A percentile compares a stretch with the other conserved stretches of the same genome.
These are phyloP conservation scores for Heliothis virescens DNA, from an alignment of 1,140 invertebrate species.

Conservation along the genomic window DNA sequence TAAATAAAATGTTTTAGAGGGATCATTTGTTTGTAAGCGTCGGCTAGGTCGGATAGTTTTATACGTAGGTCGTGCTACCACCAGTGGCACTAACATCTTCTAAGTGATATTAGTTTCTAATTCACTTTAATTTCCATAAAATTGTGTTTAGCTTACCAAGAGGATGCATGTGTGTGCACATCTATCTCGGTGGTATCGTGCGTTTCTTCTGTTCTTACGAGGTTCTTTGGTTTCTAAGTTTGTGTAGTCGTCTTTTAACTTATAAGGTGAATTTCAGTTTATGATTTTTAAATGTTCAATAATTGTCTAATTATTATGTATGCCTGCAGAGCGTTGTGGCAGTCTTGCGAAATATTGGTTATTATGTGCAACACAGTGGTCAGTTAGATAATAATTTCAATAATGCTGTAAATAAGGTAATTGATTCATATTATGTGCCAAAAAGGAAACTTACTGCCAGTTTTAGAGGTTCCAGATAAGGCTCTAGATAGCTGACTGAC, in stretches of 20 bases:
- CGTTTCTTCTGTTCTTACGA: neutral
- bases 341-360: neutral
- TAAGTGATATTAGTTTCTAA: neutral
- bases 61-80: neutral
- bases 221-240: conserved; percentile 1
- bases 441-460: neutral
- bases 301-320: neutral
- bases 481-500: no score
- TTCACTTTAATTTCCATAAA: neutral
- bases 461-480: no score
- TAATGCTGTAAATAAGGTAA: conserved; percentile 19
- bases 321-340: neutral
- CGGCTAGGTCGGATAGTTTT: conserved; percentile 17
- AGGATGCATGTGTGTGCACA: neutral
- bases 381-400: neutral
- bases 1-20: conserved; percentile 37
- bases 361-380: conserved; percentile 18
- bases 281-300: no score
- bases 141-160: neutral
- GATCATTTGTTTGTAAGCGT: conserved; percentile 12
- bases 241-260: conserved; percentile 13
- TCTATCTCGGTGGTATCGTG: neutral
- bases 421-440: conserved; percentile 6
- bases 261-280: conserved; percentile 9
- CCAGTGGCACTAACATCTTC: neutral